Evolutionary conservation across 2,888 invertebrate genomes (phyloP), one percentile per base, ranked within the genome.

Genomic region (Belgica antarctica): DNA sequence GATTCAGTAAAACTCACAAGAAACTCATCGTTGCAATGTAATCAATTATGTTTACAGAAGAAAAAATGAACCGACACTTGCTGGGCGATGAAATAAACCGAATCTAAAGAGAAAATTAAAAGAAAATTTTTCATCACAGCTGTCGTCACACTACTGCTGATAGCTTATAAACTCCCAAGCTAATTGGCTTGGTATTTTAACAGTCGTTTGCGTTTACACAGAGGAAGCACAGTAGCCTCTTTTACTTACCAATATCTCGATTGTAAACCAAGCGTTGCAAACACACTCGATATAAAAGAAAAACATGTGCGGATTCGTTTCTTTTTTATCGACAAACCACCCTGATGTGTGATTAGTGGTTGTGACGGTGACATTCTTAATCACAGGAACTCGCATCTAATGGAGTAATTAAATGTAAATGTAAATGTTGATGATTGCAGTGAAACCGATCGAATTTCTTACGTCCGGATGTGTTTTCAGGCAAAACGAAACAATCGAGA

Each of bases 231-330:
- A 31, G 34, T 12, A 31, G 34, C 34, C 5, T 8, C 34, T 31
- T 31, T 5, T 31, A 74, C 78, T 78, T 72, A 80, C 80, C 76
- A 96, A 85, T 79, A 99, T 96, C 81, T 98, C 97, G 77, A 98
- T 86, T 34, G 97, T 97, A 83, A 99, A 99, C 99, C 99, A 99
- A 72, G 97, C 94, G 82, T 97, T 97, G 83, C 97, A 97, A 74
- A 96, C 89, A 83, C 95, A 96, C 83, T 98, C 97, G 78, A 97
- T 94, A 84, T 96, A 97, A 84, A 96, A 96, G 84, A 98, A 98
- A 76, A 94, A 95, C 74, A 93, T 87, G 82, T 97, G 97, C 72
- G 97, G 96, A 82, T 96, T 96, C 70, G 96, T 97, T 80, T 92
- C 90, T 76, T 88, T 85, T 82, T 92, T 92, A 82, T 96, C 95